Evolutionary conservation across 2,888 invertebrate genomes (phyloP).

Genomic region (Metalampra italica): DNA sequence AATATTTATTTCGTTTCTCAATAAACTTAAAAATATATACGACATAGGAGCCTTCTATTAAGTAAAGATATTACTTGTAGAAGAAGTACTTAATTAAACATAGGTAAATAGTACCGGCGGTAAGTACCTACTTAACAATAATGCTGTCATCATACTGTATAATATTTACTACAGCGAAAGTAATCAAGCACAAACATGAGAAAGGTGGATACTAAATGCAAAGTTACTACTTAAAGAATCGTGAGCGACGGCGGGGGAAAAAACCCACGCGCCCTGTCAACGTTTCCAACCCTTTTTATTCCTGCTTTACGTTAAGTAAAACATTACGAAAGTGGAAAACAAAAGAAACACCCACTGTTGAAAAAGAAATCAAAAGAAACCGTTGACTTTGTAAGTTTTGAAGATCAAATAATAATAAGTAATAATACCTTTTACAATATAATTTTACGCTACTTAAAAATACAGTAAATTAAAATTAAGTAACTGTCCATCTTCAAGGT

Average conservation of each 20-base stretch:
- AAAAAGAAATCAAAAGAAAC: neutral
- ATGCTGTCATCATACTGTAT: too few species aligned
- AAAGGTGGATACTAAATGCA: constrained; percentile 24
- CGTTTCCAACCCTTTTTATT: constrained; percentile 19
- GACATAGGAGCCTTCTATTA: too few species aligned
- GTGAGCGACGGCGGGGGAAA: constrained; percentile 18
- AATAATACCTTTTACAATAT: too few species aligned
- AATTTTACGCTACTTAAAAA: too few species aligned
- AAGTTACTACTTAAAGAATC: constrained; percentile 23
- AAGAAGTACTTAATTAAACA: too few species aligned
- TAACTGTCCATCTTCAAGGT: too few species aligned
- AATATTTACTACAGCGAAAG: constrained; percentile 4
- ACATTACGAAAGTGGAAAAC: constrained; percentile 1
- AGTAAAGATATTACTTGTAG: too few species aligned
- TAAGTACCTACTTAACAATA: neutral
- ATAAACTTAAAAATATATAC: too few species aligned
- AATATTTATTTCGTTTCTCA: too few species aligned
- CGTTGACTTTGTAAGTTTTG: neutral
- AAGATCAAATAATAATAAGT: too few species aligned
- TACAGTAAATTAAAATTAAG: too few species aligned
- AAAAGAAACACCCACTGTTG: neutral
- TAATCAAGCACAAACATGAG: constrained; percentile 19
- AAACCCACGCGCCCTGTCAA: constrained; percentile 28
- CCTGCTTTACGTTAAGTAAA: constrained; percentile 9
- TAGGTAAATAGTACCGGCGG: too few species aligned